These are phyloP conservation scores for Megaceryle alcyon DNA, from an alignment of 2,797 vertebrate species.

Conservation along the genomic window DNA sequence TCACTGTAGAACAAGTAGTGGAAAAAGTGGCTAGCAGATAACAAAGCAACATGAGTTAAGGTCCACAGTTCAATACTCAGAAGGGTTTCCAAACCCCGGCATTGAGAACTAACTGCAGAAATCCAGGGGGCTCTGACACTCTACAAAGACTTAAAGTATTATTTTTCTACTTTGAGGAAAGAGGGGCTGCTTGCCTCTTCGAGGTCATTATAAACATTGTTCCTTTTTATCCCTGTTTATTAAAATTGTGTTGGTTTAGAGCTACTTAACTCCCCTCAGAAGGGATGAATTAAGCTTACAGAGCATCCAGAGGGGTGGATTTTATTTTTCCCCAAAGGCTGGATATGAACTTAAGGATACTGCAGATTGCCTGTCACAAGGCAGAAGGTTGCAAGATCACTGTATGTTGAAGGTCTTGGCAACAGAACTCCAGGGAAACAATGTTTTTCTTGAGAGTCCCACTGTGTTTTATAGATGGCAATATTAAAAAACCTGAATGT, in stretches of 20 bases:
- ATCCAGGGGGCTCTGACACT: not conserved
- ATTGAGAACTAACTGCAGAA: not conserved
- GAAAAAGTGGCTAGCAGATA: not conserved
- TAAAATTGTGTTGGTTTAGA: not conserved
- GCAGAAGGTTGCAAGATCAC: not conserved
- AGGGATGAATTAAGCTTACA: not conserved
- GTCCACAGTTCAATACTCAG: rapidly evolving
- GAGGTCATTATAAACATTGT: not conserved
- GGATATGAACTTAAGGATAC: not conserved
- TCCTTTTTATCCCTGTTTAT: not conserved
- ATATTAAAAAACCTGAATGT: not conserved
- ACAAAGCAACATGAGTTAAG: not conserved
- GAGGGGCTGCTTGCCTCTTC: not conserved
- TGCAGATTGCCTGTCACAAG: not conserved
- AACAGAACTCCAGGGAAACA: not conserved
- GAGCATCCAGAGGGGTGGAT: not conserved
- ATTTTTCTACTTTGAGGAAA: not conserved
- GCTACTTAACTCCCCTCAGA: not conserved
- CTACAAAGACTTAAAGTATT: not conserved
- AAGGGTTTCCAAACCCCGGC: not conserved
- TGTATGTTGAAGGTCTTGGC: not conserved
- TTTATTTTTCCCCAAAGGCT: not conserved
- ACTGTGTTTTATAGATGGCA: not conserved
- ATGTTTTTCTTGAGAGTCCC: not conserved
- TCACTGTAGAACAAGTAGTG: not conserved